Conservation (phyloP, 2,113 vertebrate species). For the Eonycteris spelaea region DNA sequence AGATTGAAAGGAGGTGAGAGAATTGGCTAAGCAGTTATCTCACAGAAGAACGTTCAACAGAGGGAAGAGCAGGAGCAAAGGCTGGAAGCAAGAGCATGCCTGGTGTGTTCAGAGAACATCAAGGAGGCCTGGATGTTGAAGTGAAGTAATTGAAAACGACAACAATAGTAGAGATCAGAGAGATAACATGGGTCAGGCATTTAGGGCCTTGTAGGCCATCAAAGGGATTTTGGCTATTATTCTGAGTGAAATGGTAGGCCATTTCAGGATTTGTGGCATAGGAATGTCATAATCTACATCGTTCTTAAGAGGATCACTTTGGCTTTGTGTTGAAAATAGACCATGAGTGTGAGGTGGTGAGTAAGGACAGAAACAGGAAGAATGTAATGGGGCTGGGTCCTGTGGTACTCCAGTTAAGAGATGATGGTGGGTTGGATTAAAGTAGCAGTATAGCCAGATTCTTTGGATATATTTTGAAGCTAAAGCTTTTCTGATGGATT, state of each 20-base stretch:
- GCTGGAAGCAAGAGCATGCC: not conserved
- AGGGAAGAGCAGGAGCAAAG: not conserved
- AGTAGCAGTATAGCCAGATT: not conserved
- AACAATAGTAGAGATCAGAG: not conserved
- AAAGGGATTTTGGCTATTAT: not conserved
- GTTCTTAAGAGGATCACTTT: not conserved
- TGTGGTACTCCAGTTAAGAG: not conserved
- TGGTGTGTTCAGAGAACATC: not conserved
- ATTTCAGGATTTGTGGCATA: not conserved
- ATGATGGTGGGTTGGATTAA: not conserved
- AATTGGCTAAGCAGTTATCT: not conserved
- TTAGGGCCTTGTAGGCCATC: not conserved
- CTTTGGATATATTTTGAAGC: not conserved
- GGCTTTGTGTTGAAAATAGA: not conserved
- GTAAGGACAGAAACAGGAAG: not conserved
- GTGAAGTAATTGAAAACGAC: not conserved
- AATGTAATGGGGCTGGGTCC: not conserved
- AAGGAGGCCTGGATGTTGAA: not conserved
- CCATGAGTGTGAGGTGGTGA: not conserved
- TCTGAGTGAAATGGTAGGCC: not conserved
- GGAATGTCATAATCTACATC: not conserved
- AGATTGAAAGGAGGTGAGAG: not conserved
- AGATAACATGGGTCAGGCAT: no score
- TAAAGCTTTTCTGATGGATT: conserved; percentile 3
- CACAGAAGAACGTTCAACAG: not conserved